Conservation (phyloP, 2,888 invertebrate genomes). For the Temnothorax rugatulus region DNA sequence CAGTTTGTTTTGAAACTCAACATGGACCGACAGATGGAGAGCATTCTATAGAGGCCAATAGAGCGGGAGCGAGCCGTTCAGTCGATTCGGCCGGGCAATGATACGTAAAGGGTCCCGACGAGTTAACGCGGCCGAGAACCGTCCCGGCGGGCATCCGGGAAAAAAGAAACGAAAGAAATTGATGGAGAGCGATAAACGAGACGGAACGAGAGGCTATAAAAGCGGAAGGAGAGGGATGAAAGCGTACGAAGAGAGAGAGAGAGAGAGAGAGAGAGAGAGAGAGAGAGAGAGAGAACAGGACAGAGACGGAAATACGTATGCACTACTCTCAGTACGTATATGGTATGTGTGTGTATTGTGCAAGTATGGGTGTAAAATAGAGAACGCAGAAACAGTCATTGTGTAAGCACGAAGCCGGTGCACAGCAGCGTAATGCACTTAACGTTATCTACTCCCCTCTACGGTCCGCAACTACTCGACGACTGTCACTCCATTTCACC, state of each 20-base stretch:
- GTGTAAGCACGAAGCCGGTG: conserved; percentile 70
- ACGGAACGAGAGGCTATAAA: conserved; percentile 41
- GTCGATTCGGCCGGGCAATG: conserved; percentile 51
- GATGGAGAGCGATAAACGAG: conserved; percentile 37
- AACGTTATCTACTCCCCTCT: conserved; percentile 73
- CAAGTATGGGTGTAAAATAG: conserved; percentile 22
- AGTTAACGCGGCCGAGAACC: conserved; percentile 35
- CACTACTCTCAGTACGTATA: not conserved
- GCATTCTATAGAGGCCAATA: conserved; percentile 41
- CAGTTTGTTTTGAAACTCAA: conserved; percentile 57
- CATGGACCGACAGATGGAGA: conserved; percentile 35
- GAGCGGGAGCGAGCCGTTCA: conserved; percentile 14
- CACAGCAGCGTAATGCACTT: conserved; percentile 77
- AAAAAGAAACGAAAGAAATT: conserved; percentile 21
- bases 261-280: not conserved
- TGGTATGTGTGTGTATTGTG: not conserved
- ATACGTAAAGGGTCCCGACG: conserved; percentile 44
- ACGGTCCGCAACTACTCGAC: conserved; percentile 66
- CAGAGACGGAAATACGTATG: not conserved
- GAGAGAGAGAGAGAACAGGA: not conserved
- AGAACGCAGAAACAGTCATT: conserved; percentile 65
- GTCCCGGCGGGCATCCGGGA: not conserved
- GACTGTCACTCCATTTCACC: conserved; percentile 73
- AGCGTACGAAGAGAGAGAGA: not conserved
- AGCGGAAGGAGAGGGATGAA: not conserved